Evolutionary conservation across 1,140 invertebrate genomes (phyloP).

Genomic region (Phortica variegata): DNA sequence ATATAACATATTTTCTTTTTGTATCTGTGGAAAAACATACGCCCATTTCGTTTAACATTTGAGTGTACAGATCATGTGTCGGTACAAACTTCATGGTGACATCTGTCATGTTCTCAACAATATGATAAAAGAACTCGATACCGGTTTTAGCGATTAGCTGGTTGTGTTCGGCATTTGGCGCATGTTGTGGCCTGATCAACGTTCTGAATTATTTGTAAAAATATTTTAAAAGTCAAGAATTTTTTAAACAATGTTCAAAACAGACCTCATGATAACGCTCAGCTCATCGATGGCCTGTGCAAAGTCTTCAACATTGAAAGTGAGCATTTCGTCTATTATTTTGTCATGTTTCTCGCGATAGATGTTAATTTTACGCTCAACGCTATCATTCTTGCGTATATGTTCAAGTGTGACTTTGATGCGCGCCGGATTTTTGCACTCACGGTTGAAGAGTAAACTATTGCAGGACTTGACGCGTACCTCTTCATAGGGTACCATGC

Average conservation of each 20-base stretch:
- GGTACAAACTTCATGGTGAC: conserved; percentile 71
- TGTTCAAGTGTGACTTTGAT: conserved; percentile 28
- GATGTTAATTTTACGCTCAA: conserved; percentile 51
- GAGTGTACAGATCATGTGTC: conserved; percentile 71
- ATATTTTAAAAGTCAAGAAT: neutral
- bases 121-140: conserved; percentile 71
- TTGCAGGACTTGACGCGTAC: conserved; percentile 30
- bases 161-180: conserved; percentile 13
- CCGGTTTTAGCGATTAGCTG: conserved; percentile 55
- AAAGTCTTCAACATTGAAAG: conserved; percentile 39
- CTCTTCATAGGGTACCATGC: conserved; percentile 56
- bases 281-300: conserved; percentile 32
- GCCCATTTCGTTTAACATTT: conserved; percentile 72
- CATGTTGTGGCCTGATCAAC: neutral
- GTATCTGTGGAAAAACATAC: conserved; percentile 24
- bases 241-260: neutral
- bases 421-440: conserved; percentile 25
- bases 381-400: conserved; percentile 31
- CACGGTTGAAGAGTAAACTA: conserved; percentile 41
- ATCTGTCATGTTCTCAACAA: conserved; percentile 68
- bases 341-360: conserved; percentile 40
- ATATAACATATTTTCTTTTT: neutral
- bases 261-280: conserved; percentile 15
- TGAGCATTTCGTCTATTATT: conserved; percentile 38
- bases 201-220: conserved; percentile 1